A percentile compares a stretch with the other conserved stretches of the same genome.
These are phyloP conservation scores for Diplodus sargus DNA, from an alignment of 2,797 vertebrate species.

Conservation along the genomic window DNA sequence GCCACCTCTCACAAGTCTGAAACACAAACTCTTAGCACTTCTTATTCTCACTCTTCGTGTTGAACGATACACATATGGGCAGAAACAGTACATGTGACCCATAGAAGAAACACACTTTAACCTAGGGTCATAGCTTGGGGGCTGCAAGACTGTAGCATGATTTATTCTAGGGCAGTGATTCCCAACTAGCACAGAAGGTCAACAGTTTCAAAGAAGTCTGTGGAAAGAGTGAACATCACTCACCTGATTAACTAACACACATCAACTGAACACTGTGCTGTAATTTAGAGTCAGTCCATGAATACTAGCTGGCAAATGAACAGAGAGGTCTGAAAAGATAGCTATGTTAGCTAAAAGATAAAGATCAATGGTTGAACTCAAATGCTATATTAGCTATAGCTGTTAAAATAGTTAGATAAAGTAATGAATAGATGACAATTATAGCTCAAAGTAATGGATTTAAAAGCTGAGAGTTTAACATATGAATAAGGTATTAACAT, in stretches of 20 bases:
- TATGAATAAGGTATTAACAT: too few relatives aligned
- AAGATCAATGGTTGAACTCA: too few relatives aligned
- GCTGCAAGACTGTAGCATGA: background rate
- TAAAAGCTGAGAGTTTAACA: too few relatives aligned
- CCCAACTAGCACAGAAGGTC: background rate
- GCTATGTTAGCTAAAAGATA: background rate
- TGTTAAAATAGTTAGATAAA: too few relatives aligned
- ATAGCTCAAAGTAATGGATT: too few relatives aligned
- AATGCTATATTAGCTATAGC: too few relatives aligned
- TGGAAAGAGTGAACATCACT: background rate
- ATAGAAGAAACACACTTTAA: background rate
- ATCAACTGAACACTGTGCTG: background rate
- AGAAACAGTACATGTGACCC: background rate
- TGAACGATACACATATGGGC: background rate
- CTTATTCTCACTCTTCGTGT: slow-evolving; percentile 10
- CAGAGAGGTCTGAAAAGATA: background rate
- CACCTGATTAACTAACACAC: background rate
- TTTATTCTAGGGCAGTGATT: slow-evolving; percentile 10
- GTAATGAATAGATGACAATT: too few relatives aligned
- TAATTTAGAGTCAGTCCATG: background rate
- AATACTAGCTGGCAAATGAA: background rate
- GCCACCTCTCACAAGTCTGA: slow-evolving; percentile 72
- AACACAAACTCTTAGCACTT: slow-evolving; percentile 32
- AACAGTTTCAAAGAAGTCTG: background rate
- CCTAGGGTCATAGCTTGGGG: background rate